These are phyloP conservation scores for Grantiella picta DNA, from an alignment of 2,113 vertebrate genomes.

Conservation along the genomic window DNA sequence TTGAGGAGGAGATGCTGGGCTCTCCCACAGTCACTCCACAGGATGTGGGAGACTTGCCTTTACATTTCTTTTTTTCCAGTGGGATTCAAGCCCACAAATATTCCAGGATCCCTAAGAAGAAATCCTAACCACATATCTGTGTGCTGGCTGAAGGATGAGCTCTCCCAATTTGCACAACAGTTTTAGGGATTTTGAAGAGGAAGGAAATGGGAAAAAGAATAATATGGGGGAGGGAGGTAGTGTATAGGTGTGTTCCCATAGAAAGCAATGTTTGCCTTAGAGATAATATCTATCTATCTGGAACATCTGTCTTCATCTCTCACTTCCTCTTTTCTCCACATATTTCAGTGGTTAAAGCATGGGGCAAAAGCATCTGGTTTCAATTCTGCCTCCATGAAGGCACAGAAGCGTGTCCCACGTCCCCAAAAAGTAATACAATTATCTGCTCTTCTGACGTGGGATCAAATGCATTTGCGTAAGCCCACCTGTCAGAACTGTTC, in stretches of 20 bases:
- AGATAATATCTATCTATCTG: background rate
- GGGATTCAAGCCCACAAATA: constrained; percentile 36
- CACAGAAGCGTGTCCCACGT: background rate
- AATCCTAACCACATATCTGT: constrained; percentile 25
- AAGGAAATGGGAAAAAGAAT: background rate
- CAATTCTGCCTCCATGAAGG: constrained; percentile 27
- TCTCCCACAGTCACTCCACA: constrained; percentile 30
- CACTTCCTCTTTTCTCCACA: background rate
- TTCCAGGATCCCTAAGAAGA: constrained; percentile 29
- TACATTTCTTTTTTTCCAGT: constrained; percentile 20
- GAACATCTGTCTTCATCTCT: background rate
- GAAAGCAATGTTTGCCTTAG: background rate
- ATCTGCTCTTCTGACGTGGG: background rate
- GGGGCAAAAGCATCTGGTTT: constrained; percentile 42
- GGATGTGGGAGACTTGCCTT: constrained; percentile 55
- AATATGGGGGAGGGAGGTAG: too few relatives aligned
- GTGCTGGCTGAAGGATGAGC: background rate
- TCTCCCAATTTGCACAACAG: background rate
- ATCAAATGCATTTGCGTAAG: background rate
- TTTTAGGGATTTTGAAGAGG: background rate
- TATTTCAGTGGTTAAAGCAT: constrained; percentile 35
- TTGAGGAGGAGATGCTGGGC: background rate
- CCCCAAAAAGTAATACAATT: background rate
- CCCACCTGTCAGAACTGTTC: background rate
- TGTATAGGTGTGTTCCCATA: background rate